Conservation (phyloP, 2,888 invertebrate species). For the Notocelia uddmanniana region DNA sequence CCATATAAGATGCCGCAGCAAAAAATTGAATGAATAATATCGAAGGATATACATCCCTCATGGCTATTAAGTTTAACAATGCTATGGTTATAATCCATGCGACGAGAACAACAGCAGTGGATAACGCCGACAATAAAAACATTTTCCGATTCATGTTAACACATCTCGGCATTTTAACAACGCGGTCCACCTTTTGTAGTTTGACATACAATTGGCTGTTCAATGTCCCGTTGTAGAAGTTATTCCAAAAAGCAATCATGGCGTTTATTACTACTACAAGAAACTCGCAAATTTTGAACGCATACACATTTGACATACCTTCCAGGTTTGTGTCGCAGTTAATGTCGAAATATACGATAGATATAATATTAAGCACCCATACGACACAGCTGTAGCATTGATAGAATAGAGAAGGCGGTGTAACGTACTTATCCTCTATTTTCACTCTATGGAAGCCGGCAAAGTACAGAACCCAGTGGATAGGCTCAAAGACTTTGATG, state of each 20-base stretch:
- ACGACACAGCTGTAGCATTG: slow-evolving; percentile 56
- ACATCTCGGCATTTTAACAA: slow-evolving; percentile 56
- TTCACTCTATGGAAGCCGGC: slow-evolving; percentile 64
- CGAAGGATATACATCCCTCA: slow-evolving; percentile 54
- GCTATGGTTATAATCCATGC: slow-evolving; percentile 49
- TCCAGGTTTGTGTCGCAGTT: slow-evolving; percentile 53
- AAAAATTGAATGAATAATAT: slow-evolving; percentile 51
- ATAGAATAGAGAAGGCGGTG: slow-evolving; percentile 57
- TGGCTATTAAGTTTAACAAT: slow-evolving; percentile 52
- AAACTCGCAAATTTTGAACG: slow-evolving; percentile 57
- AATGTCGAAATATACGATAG: slow-evolving; percentile 50
- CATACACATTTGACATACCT: slow-evolving; percentile 52
- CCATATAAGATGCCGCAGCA: slow-evolving; percentile 53
- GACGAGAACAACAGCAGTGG: slow-evolving; percentile 36
- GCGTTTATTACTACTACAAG: slow-evolving; percentile 54
- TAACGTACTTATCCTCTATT: slow-evolving; percentile 63
- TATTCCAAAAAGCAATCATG: slow-evolving; percentile 56
- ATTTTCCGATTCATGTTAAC: slow-evolving; percentile 54
- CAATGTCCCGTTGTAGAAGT: slow-evolving; percentile 49
- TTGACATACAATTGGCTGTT: slow-evolving; percentile 66
- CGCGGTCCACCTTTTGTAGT: slow-evolving; percentile 67
- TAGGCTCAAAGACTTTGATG: slow-evolving; percentile 59
- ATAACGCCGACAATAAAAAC: slow-evolving; percentile 43
- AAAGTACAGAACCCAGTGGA: slow-evolving; percentile 57
- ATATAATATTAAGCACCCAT: slow-evolving; percentile 56